phyloP scores from a whole-genome alignment of 64 coral and sea anemone species.

The Hydrozoanthus tunicans region DNA sequence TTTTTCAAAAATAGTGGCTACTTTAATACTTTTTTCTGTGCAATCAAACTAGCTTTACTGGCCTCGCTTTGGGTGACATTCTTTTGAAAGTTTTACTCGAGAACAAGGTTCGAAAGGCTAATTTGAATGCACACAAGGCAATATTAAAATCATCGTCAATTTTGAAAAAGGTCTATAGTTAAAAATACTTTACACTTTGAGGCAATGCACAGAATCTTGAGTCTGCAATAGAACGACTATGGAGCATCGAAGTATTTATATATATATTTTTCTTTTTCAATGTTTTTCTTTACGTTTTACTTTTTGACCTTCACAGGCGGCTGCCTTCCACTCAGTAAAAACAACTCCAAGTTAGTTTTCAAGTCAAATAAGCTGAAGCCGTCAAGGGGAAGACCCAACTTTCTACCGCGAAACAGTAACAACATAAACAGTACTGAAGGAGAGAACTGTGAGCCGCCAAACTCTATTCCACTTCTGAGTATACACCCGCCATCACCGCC shows the following conservation, averaged over 20 bases:
- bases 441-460: conserved; percentile 62
- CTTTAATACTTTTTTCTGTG: too few species aligned
- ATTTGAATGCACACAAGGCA: too few species aligned
- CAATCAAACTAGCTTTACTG: too few species aligned
- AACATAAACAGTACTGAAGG: conserved; percentile 9
- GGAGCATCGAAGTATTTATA: too few species aligned
- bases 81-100: too few species aligned
- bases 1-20: too few species aligned
- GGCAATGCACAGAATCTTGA: neutral
- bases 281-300: neutral
- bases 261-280: too few species aligned
- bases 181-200: too few species aligned
- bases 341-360: conserved; percentile 29
- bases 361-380: conserved; percentile 47
- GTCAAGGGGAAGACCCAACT: neutral
- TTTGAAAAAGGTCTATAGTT: too few species aligned
- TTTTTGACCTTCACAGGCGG: conserved; percentile 19
- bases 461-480: conserved; percentile 70
- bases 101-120: too few species aligned
- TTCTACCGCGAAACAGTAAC: conserved; percentile 16
- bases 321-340: conserved; percentile 34
- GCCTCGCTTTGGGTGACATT: too few species aligned
- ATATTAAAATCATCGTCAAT: too few species aligned
- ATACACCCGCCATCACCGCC: conserved; percentile 76
- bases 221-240: neutral